A percentile compares a stretch with the other conserved stretches of the same genome.
Evolutionary conservation across 2,113 vertebrate species (phyloP).

Genomic region (Megaleporinus macrocephalus): DNA sequence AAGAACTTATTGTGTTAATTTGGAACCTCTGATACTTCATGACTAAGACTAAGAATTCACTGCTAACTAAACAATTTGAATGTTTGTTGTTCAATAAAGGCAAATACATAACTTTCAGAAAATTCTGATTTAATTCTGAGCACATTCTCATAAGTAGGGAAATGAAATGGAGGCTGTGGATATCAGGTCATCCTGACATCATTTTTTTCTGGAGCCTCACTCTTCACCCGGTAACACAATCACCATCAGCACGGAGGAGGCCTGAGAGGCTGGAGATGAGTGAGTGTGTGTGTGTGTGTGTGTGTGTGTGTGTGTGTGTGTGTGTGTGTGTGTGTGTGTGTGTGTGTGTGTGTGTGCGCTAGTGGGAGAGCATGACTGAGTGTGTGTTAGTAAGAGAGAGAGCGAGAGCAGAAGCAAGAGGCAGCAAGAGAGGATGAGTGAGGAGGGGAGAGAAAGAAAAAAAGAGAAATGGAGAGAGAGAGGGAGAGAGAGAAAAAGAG

Average conservation of each 20-base stretch:
- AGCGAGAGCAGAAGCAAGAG: constrained; percentile 52
- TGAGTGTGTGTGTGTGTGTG: constrained; percentile 31
- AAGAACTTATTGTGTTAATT: too few relatives aligned
- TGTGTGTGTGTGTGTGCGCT: constrained; percentile 31
- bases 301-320: too few relatives aligned
- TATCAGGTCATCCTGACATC: constrained; percentile 63
- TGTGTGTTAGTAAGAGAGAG: constrained; percentile 44
- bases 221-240: constrained; percentile 43
- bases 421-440: constrained; percentile 58
- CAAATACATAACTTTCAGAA: background rate
- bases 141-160: constrained; percentile 54
- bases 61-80: background rate
- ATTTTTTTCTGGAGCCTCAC: constrained; percentile 20
- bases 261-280: constrained; percentile 37
- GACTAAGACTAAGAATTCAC: too few relatives aligned
- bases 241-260: constrained; percentile 14
- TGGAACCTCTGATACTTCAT: too few relatives aligned
- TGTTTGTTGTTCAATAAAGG: background rate
- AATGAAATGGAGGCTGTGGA: constrained; percentile 55
- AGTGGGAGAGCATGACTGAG: constrained; percentile 23
- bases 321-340: constrained; percentile 32
- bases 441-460: background rate
- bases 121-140: constrained; percentile 60
- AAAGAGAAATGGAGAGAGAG: constrained; percentile 24
- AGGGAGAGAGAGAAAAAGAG: constrained; percentile 59